phyloP scores from a whole-genome alignment of 2,797 vertebrate genomes.

The Nyctibius grandis region DNA sequence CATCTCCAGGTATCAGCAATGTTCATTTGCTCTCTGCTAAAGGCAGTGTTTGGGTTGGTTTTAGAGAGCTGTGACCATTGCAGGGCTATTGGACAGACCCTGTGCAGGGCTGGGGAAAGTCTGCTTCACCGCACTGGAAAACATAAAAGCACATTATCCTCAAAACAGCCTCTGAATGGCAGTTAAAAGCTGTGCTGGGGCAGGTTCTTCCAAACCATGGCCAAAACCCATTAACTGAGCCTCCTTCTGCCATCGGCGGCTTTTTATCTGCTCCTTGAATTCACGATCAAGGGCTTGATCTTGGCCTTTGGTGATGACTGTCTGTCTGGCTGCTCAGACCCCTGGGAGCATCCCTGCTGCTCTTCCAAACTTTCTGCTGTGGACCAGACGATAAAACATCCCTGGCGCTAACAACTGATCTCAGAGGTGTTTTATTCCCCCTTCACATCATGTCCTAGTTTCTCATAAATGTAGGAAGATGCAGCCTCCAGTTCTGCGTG shows the following conservation, averaged over 20 bases:
- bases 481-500: neutral
- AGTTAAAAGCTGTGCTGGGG: neutral
- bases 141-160: neutral
- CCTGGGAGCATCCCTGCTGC: neutral
- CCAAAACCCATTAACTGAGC: neutral
- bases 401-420: neutral
- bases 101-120: neutral
- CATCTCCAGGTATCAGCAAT: neutral
- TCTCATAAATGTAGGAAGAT: conserved; percentile 35
- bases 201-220: neutral
- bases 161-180: neutral
- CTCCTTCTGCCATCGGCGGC: neutral
- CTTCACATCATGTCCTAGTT: conserved; percentile 31
- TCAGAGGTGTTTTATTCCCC: conserved; percentile 7
- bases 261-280: neutral
- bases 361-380: neutral
- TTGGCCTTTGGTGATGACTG: rapidly evolving
- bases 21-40: neutral
- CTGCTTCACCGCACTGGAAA: neutral
- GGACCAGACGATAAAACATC: neutral
- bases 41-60: rapidly evolving
- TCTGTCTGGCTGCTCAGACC: neutral
- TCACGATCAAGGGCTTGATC: neutral
- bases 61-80: neutral
- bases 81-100: neutral